Evolutionary conservation across 2,888 invertebrate species (phyloP), one percentile per base, ranked within the genome.

Genomic region (Ornithoptera alexandrae): DNA sequence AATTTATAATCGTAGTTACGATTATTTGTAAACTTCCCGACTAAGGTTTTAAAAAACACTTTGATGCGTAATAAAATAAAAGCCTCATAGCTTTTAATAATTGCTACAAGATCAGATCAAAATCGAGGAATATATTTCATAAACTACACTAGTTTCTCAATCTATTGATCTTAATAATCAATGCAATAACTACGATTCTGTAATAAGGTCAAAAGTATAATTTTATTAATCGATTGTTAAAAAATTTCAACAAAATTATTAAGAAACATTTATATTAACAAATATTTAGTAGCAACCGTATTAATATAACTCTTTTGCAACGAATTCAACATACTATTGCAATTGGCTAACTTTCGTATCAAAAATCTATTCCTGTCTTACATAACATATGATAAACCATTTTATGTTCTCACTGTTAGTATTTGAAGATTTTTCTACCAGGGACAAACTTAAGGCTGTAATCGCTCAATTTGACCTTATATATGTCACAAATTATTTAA

Each of bases 241-340:
- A 53, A 53, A 53, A 53, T 53, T 53, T 53, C 53, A 53, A 53
- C 53, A 53, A 53, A 53, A 53, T 53, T n/a, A n/a, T 53, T 53
- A 12, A 53, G 57, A 58, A 58, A 58, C 22, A 58, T 58, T 22
- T 22, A 58, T 22, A 8, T 58, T 22, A 58, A 58, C 57, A 22
- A 58, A 58, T 58, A 58, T 58, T 12, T 58, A 22, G 20, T 58
- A 56, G n/a, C 10, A 56, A 20, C n/a, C 56, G 18, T 20, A 20
- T 20, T 56, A 56, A 56, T 20, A 10, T 56, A 56, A n/a, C 15
- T n/a, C 3, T 20, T 58, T 58, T 58, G 22, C 57, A 22, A 22
- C n/a, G 22, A 58, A 53, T 53, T 53, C 6, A 53, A n/a, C 53
- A 53, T 53, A n/a, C 15, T 50, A 50, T 50, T 17, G 5, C 50